phyloP scores from a whole-genome alignment of 2,113 vertebrate genomes.

The Psittacara wagleri region DNA sequence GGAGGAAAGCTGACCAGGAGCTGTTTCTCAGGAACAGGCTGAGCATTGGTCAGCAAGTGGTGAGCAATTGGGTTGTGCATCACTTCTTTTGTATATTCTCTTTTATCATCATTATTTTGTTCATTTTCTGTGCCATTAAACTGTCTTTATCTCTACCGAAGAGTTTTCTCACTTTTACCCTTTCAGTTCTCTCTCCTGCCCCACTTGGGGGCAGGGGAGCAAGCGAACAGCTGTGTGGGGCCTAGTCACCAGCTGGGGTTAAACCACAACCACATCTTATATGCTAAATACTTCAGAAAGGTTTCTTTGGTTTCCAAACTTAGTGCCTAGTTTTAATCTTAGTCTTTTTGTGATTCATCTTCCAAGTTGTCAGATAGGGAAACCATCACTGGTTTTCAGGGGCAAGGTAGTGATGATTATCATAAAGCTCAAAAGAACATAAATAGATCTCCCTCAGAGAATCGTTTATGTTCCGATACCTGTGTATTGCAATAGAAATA shows the following conservation, averaged over 20 bases:
- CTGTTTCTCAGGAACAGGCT: not conserved
- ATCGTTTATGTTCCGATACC: not conserved
- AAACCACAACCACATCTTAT: not conserved
- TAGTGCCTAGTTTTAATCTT: not conserved
- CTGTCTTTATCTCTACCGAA: not conserved
- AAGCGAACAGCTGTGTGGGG: not conserved
- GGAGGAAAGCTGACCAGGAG: not conserved
- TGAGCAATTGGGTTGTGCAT: not conserved
- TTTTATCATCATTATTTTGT: not conserved
- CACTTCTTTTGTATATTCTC: not conserved
- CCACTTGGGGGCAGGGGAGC: not conserved
- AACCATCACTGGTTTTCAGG: not conserved
- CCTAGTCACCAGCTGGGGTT: not conserved
- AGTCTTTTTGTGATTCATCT: not conserved
- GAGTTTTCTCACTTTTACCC: not conserved
- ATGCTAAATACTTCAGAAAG: not conserved
- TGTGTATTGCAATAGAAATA: not conserved
- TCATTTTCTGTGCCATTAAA: not conserved
- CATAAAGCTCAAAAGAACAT: not conserved
- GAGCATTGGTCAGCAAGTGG: accelerated
- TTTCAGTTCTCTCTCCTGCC: not conserved
- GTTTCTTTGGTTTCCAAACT: not conserved
- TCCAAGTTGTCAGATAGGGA: not conserved
- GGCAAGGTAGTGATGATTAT: not conserved
- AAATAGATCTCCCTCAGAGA: not conserved